phyloP scores from a whole-genome alignment of 1,140 invertebrate species.

The Gyrodactylus salaris region DNA sequence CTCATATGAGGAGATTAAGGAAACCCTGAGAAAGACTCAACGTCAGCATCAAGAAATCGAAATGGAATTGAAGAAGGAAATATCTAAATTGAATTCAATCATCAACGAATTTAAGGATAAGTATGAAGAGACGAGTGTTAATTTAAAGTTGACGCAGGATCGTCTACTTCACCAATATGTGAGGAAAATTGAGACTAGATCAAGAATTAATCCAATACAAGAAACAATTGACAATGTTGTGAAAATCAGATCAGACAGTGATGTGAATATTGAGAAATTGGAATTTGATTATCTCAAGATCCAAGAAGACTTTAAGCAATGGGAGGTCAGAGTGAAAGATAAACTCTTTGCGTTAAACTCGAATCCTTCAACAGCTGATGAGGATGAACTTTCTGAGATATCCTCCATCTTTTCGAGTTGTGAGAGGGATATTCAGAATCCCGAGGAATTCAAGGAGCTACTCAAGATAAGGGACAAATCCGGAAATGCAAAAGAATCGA shows the following conservation, averaged over 20 bases:
- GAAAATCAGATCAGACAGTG: not conserved
- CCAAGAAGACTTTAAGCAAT: not conserved
- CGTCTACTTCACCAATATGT: not conserved
- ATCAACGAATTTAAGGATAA: too few relatives aligned
- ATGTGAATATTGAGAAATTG: not conserved
- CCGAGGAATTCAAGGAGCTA: too few relatives aligned
- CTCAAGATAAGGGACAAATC: too few relatives aligned
- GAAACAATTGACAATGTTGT: not conserved
- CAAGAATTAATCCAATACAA: not conserved
- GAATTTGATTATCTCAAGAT: not conserved
- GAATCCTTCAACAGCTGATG: too few relatives aligned
- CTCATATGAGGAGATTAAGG: not conserved
- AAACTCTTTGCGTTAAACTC: not conserved
- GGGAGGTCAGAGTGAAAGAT: not conserved
- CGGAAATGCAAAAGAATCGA: too few relatives aligned
- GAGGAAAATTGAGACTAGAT: not conserved
- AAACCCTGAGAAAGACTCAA: not conserved
- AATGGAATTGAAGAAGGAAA: not conserved
- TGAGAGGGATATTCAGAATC: too few relatives aligned
- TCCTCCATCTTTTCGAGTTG: too few relatives aligned
- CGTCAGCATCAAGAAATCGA: not conserved
- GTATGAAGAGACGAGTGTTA: not conserved
- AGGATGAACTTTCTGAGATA: too few relatives aligned
- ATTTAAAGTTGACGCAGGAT: not conserved
- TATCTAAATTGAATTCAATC: too few relatives aligned